Base-by-base conservation (phyloP, 2,113 vertebrate species). In the Excalfactoria chinensis region DNA sequence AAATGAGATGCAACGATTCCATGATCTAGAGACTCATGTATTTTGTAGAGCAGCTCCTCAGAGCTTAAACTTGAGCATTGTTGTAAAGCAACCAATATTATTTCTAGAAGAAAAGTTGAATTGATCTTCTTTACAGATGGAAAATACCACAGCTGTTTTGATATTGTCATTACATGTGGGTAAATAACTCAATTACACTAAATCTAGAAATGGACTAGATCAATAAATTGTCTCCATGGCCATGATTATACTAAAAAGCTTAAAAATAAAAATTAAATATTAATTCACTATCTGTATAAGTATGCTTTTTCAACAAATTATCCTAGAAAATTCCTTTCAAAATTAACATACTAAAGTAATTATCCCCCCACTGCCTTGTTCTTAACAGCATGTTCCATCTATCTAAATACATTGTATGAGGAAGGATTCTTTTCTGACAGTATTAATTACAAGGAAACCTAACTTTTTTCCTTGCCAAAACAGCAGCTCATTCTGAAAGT, bases 111-210 rank as follows among this genome's bases (percentile, higher is more conserved):
- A 46, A 51, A 40, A 9, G 8, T 30, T 46, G 1, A 62, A 32
- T 46, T 30, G 1, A 14, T 35, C 8, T 4, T 6, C 3, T 69
- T 74, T 68, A 40, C 3, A 75, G 37, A 68, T 48, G 23, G 64
- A 81, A 75, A 81, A 63, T 17, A 43, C 4, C 8, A 43, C 9
- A 9, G 6, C 32, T 77, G 18, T 13, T 76, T 83, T 89, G 59
- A 70, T 80, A 74, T 13, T 71, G 15, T 74, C 83, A 34, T 20
- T 90, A 6, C 3, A 32, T 81, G 21, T 20, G 8, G 8, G n/a
- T 88, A 84, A 75, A 81, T 88, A 81, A 72, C 16, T 55, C 13
- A 58, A 48, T 87, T 79, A 79, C 75, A 25, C 3, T 85, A 73
- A 53, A 34, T 5, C 3, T 70, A 63, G 32, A 71, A 51, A 56